Conservation (phyloP, 2,797 vertebrate species). For the Amblyraja radiata region DNA sequence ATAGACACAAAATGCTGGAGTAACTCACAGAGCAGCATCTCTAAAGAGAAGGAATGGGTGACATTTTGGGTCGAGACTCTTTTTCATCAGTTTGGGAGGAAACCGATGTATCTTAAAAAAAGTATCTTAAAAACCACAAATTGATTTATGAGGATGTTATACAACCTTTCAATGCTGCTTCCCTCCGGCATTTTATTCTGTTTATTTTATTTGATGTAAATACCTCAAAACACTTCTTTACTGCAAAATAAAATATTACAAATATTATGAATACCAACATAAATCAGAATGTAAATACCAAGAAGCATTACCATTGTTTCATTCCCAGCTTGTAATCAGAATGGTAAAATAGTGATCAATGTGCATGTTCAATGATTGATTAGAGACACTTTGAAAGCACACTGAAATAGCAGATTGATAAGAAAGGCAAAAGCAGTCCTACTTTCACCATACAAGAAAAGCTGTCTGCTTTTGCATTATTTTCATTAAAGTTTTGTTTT, state of each 20-base stretch:
- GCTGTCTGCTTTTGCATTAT: neutral
- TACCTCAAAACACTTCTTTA: neutral
- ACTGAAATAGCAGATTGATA: neutral
- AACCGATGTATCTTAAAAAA: neutral
- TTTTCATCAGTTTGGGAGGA: neutral
- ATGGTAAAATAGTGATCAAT: neutral
- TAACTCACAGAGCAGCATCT: too few species aligned
- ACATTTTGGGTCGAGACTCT: too few species aligned
- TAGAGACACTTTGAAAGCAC: neutral
- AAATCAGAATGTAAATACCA: neutral
- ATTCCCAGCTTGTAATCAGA: neutral
- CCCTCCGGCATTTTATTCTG: neutral
- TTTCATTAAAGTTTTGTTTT: neutral
- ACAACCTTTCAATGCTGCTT: neutral
- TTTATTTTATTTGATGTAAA: neutral
- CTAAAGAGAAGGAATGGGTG: too few species aligned
- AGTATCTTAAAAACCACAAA: neutral
- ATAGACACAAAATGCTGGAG: too few species aligned
- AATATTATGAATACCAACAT: neutral
- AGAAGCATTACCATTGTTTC: neutral
- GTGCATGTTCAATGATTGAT: neutral
- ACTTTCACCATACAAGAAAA: neutral
- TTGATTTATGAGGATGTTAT: neutral
- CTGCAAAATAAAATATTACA: neutral
- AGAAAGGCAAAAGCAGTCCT: neutral